Base-by-base conservation (phyloP, 2,888 invertebrate genomes). In the Zaprionus bogoriensis region DNA sequence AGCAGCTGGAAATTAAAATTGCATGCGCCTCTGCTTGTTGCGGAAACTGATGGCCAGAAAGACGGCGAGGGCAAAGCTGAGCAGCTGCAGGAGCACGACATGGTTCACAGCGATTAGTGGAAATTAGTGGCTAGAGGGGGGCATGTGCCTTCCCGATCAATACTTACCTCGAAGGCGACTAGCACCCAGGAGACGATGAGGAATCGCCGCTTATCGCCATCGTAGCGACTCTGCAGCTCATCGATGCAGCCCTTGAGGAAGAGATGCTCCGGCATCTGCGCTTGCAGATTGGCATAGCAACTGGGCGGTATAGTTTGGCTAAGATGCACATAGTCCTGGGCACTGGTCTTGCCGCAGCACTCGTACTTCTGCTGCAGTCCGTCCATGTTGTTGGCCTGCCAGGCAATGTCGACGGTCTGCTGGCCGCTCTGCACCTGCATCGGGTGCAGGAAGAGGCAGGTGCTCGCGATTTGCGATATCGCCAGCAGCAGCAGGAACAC, bases 381-480 rank as follows among this genome's bases (percentile, higher is more conserved):
- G 50, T 90, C 87, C 87, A 90, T 83, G 23, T 77, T 79, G 47
- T 86, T 77, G 9, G 73, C 65, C 17, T 93, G 89, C 78, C 90
- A 89, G 10, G 92, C 92, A 0, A 92, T 84, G n/a, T 91, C 88
- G 71, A 95, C 92, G 55, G 92, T 90, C 3, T 90, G 88, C 20
- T 90, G 90, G 48, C 95, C 92, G 20, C 92, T 91, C 0, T 90
- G 88, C 57, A 92, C 92, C 55, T 92, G 92, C 32, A 92, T 92
- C 87, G 93, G 92, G 2, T 94, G 91, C 90, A 95, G 94, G 46
- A 94, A 92, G 53, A 93, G 92, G 12, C 94, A 92, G 0, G 94
- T 95, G 64, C 94, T 90, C 22, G 93, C 94, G 48, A 96, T 93
- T 93, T 96, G 95, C 51, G 94, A 90, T 58, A 95, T 93, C 90